Base-by-base conservation (phyloP, 1,140 invertebrate species). In the Drosophila ficusphila region DNA sequence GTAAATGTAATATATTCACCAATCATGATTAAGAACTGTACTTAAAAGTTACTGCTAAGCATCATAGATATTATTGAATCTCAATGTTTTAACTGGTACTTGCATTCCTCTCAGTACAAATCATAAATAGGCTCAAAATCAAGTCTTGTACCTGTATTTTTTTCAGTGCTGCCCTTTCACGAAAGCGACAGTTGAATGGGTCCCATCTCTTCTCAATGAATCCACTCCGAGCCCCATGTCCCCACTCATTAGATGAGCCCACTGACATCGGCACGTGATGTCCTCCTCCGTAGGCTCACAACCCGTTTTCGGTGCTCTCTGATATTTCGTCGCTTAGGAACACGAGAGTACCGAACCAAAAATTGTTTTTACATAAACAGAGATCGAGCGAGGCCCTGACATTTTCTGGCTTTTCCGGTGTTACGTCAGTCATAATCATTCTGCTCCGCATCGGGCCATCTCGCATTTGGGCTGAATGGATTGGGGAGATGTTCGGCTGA, bases 101-200 rank as follows among this genome's bases (percentile, higher is more conserved):
- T n/a, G n/a, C n/a, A n/a, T n/a, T n/a, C n/a, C n/a, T n/a, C n/a
- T n/a, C n/a, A n/a, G n/a, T n/a, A n/a, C n/a, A n/a, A n/a, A n/a
- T n/a, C 23, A 23, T 23, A 23, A 23, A 23, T 3, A 4, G 5
- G 23, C 23, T 23, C 23, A 5, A 5, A 23, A 9, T 23, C 0
- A 39, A 18, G 0, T n/a, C n/a, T n/a, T n/a, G n/a, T n/a, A n/a
- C n/a, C n/a, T n/a, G 12, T 19, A 29, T 46, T 46, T 11, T 16
- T 49, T 3, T 1, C 41, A 23, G 18, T 18, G 38, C 29, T 60
- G 4, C 16, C 38, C 47, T 11, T 56, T 46, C 54, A 65, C 67
- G 54, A 48, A 57, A 41, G 54, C 60, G 78, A 76, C 78, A 81
- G 72, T 61, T 82, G 78, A 82, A 76, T 82, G 77, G 60, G 58